Evolutionary conservation across 2,888 invertebrate species (phyloP).

Genomic region (Cyrtodaria siliqua): DNA sequence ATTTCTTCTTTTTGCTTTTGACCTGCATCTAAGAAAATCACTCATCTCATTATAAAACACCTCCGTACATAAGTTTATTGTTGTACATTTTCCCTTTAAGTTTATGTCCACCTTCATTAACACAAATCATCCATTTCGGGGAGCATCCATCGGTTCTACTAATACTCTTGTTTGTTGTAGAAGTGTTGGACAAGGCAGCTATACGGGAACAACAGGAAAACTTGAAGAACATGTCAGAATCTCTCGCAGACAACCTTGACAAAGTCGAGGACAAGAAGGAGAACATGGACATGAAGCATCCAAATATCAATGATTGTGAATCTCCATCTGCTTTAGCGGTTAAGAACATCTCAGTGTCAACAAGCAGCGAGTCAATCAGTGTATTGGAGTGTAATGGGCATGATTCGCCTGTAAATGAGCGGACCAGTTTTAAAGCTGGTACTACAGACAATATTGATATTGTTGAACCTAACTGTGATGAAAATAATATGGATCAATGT

Average conservation of each 20-base stretch:
- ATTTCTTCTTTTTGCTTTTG: no score
- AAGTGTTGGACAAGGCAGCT: slow-evolving; percentile 44
- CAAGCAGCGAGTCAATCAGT: slow-evolving; percentile 55
- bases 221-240: slow-evolving; percentile 61
- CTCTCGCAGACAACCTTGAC: slow-evolving; percentile 57
- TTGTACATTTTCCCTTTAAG: no score
- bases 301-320: slow-evolving; percentile 65
- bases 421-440: slow-evolving; percentile 24
- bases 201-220: slow-evolving; percentile 56
- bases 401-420: slow-evolving; percentile 66
- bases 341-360: slow-evolving; percentile 51
- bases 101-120: no score
- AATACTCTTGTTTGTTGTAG: slow-evolving; percentile 41
- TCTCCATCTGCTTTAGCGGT: slow-evolving; percentile 40
- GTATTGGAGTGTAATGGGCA: slow-evolving; percentile 75
- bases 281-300: slow-evolving; percentile 56
- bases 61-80: no score
- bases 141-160: no score
- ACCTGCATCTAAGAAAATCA: no score
- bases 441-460: slow-evolving; percentile 21
- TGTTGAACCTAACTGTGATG: slow-evolving; percentile 58
- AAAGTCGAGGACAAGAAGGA: slow-evolving; percentile 55
- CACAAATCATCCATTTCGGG: no score
- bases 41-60: no score
- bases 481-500: slow-evolving; percentile 59